These are phyloP conservation scores for Pangasius mekongensis DNA, from an alignment of 2,797 vertebrate species.

Conservation along the genomic window DNA sequence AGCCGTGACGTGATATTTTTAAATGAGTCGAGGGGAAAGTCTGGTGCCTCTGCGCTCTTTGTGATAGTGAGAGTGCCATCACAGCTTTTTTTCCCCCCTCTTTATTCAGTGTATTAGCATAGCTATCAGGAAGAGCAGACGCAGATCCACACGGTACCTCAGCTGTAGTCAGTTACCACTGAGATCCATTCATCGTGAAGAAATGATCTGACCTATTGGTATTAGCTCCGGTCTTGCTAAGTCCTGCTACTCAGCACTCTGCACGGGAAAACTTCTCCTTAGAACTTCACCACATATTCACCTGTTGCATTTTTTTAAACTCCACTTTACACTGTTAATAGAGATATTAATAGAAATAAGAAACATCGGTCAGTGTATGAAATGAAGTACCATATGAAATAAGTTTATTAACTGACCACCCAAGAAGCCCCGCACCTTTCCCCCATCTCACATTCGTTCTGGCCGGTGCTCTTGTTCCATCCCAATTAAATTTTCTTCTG, in stretches of 20 bases:
- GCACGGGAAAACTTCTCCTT: not conserved
- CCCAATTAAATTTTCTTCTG: not conserved
- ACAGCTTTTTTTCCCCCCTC: not conserved
- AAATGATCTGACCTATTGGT: conserved; percentile 48
- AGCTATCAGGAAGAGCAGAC: conserved; percentile 60
- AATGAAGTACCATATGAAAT: not conserved
- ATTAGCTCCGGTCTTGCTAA: conserved; percentile 49
- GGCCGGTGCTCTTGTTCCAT: not conserved
- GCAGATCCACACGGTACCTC: conserved; percentile 44
- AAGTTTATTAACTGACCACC: not conserved
- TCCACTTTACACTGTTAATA: not conserved
- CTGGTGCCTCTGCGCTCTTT: conserved; percentile 24
- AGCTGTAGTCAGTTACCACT: conserved; percentile 53
- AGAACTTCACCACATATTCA: not conserved
- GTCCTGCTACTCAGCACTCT: conserved; percentile 40
- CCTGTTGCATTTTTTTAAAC: not conserved
- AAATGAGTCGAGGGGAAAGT: conserved; percentile 38
- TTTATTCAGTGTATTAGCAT: conserved; percentile 59
- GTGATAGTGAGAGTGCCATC: conserved; percentile 37
- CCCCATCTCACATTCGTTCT: not conserved
- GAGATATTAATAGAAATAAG: not conserved
- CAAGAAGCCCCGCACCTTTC: not conserved
- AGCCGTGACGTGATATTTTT: not conserved
- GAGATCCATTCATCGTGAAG: conserved; percentile 45
- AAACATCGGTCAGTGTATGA: not conserved